Percentiles rank a stretch among this genome's conserved stretches.
Conservation (phyloP, 2,797 vertebrate species). For the Parauchenoglanis ngamensis region DNA sequence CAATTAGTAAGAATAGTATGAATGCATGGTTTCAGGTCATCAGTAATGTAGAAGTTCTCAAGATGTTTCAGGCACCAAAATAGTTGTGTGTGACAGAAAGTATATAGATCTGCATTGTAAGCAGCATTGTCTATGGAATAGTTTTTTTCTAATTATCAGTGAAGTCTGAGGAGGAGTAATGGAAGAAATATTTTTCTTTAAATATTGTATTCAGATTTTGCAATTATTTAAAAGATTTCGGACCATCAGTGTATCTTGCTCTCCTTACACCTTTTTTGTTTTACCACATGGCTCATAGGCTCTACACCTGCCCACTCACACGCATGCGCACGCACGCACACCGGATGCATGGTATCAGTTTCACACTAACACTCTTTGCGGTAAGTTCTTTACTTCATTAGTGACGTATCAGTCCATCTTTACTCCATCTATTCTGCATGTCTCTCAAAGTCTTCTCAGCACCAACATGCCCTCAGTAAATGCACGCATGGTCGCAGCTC, state of each 20-base stretch:
- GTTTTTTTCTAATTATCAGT: background rate
- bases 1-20: background rate
- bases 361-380: background rate
- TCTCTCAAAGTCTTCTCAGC: background rate
- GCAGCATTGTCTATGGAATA: background rate
- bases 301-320: background rate
- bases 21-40: background rate
- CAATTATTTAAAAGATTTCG: background rate
- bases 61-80: background rate
- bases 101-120: background rate
- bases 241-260: background rate
- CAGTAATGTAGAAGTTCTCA: too few relatives aligned
- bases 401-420: background rate
- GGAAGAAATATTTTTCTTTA: background rate
- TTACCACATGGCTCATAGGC: background rate
- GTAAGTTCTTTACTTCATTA: conserved; percentile 10
- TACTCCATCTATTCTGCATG: background rate
- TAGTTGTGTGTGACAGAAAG: background rate
- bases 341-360: background rate
- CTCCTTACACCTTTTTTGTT: background rate
- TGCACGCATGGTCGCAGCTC: background rate
- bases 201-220: background rate
- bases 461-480: background rate
- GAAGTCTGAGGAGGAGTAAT: background rate
- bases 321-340: too few relatives aligned